phyloP scores from a whole-genome alignment of 2,113 vertebrate genomes.

The Gnathonemus longibarbis region DNA sequence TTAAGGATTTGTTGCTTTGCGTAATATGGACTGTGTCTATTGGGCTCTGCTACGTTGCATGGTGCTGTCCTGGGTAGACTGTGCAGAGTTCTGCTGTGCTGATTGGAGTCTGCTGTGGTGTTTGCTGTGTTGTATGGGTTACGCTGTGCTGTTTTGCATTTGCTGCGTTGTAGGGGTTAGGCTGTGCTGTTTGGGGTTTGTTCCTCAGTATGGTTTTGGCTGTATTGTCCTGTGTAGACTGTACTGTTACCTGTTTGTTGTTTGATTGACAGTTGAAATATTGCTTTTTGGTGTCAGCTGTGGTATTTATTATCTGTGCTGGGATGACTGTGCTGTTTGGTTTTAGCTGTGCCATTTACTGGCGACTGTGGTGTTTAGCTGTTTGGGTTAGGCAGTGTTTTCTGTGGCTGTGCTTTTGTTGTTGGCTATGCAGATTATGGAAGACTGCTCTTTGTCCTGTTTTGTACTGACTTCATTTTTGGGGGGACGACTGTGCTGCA shows the following conservation, averaged over 20 bases:
- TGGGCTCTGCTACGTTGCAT: not conserved
- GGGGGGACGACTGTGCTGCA: not conserved
- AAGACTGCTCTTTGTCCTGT: not conserved
- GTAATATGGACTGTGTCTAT: not conserved
- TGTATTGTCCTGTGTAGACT: not conserved
- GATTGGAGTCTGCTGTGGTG: not conserved
- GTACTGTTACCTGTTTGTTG: not conserved
- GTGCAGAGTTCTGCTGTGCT: not conserved
- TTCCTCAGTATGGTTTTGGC: not conserved
- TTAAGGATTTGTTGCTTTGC: not conserved
- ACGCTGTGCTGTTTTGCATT: not conserved
- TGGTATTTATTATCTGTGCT: not conserved
- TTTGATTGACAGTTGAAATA: not conserved
- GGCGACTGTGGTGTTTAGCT: not conserved
- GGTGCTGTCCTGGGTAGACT: not conserved
- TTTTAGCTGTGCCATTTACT: not conserved
- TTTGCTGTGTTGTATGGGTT: not conserved
- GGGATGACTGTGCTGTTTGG: not conserved
- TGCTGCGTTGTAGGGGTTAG: not conserved
- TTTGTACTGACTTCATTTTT: not conserved
- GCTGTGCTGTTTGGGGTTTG: not conserved
- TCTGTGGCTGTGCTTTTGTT: not conserved
- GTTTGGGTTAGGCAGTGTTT: not conserved
- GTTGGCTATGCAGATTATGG: not conserved
- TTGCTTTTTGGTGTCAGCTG: not conserved